Evolutionary conservation across 2,113 vertebrate genomes (phyloP), one percentile per base, ranked within the genome.

Genomic region (Zootoca vivipara): DNA sequence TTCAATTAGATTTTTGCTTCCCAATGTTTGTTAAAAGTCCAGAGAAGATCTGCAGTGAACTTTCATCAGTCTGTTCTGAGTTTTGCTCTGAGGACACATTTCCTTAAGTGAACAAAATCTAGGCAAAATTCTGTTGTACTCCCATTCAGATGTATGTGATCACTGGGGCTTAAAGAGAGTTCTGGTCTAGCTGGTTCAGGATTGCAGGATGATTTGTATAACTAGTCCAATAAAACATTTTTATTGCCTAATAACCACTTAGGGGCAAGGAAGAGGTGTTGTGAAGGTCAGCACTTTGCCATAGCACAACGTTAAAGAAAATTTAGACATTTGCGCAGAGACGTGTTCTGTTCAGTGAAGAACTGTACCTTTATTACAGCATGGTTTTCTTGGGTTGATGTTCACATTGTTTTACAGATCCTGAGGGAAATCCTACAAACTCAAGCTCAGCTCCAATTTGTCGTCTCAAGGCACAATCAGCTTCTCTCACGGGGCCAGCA

Each of bases 191-290:
- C 15, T 65, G 16, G 58, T 73, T 62, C 0, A 91, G 78, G 87
- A 83, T n/a, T 82, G 88, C 62, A 85, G 12, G 72, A 74, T 20
- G 75, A 33, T 9, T 35, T 82, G 56, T 90, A 46, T 16, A 89
- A 78, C 89, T 88, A 90, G 89, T 65, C 35, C 46, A 83, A 33
- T 24, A 86, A 69, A 40, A 82, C 3, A 75, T 87, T 90, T 91
- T 79, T 79, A 79, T 79, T 56, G 78, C 52, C 52, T 56, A 58
- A 79, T 79, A 79, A 58, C 30, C 30, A 33, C 78, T 33, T 79
- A 16, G 46, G 22, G 30, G 52, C 46, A 33, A 58, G 78, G 56
- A 40, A 12, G 40, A 42, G 46, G 30, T 28, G 4, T n/a, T 58
- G 78, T 79, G 78, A 58, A 46, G 78, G 52, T 79, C 78, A 79